phyloP scores from a whole-genome alignment of 2,113 vertebrate genomes.

The Willisornis vidua region DNA sequence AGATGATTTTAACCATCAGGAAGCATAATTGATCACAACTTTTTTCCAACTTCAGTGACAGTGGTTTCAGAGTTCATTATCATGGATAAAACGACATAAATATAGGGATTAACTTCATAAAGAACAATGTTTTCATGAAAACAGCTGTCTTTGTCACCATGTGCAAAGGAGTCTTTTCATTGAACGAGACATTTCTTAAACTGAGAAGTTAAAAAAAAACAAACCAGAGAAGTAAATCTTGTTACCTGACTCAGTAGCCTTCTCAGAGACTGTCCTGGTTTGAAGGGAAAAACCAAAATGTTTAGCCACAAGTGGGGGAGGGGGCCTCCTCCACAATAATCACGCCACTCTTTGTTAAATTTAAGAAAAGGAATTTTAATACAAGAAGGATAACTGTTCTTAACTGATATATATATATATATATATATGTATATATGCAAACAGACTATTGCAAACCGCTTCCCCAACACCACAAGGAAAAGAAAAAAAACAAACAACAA shows the following conservation, averaged over 20 bases:
- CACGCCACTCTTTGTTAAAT: too few relatives aligned
- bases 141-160: rapidly evolving
- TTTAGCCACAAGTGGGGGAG: too few relatives aligned
- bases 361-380: too few relatives aligned
- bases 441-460: too few relatives aligned
- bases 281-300: too few relatives aligned
- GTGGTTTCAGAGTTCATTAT: not conserved
- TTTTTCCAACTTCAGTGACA: not conserved
- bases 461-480: too few relatives aligned
- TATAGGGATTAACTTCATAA: not conserved
- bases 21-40: not conserved
- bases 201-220: not conserved
- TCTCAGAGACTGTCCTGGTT: too few relatives aligned
- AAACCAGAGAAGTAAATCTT: not conserved
- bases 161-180: not conserved
- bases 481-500: too few relatives aligned
- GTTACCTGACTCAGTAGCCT: not conserved
- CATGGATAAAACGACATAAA: not conserved
- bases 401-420: too few relatives aligned
- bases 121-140: not conserved
- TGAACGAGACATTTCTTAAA: not conserved
- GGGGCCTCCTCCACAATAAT: too few relatives aligned
- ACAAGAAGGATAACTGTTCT: too few relatives aligned
- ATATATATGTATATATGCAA: too few relatives aligned
- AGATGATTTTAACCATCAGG: not conserved